phyloP scores from a whole-genome alignment of 1,140 invertebrate species.

The Schlechtendalia chinensis region DNA sequence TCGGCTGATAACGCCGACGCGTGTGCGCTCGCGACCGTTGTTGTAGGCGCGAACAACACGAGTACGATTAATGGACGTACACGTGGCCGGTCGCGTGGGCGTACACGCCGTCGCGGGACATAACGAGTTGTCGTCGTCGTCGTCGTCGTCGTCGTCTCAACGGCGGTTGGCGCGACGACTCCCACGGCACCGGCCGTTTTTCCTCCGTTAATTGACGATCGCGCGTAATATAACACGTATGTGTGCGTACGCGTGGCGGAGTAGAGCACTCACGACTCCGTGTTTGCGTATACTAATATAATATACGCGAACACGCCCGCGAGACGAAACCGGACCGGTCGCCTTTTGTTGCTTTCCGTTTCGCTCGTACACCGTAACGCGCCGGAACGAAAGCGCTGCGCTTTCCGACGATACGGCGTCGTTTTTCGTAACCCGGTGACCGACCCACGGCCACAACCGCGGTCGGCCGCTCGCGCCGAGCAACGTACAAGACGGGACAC shows the following conservation, averaged over 20 bases:
- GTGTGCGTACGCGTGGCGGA: no score
- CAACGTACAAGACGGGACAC: no score
- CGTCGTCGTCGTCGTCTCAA: background rate
- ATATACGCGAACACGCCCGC: background rate
- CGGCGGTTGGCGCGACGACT: constrained; percentile 1
- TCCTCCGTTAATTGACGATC: constrained; percentile 2
- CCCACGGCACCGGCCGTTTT: constrained; percentile 10
- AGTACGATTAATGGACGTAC: constrained; percentile 12
- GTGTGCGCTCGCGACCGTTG: no score
- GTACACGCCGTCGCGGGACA: background rate
- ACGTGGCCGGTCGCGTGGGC: background rate
- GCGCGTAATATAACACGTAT: no score
- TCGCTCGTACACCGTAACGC: background rate
- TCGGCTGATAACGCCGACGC: background rate
- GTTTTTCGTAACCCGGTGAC: no score
- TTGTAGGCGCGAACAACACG: background rate
- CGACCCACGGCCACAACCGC: no score
- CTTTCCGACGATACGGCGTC: no score
- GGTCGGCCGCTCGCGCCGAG: no score
- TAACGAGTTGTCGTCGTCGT: background rate
- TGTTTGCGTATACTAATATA: no score
- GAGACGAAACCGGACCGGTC: background rate
- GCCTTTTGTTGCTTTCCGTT: background rate
- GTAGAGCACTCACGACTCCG: no score
- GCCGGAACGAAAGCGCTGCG: no score